Base-by-base conservation (phyloP, 2,797 vertebrate species). In the Siniperca obscura region DNA sequence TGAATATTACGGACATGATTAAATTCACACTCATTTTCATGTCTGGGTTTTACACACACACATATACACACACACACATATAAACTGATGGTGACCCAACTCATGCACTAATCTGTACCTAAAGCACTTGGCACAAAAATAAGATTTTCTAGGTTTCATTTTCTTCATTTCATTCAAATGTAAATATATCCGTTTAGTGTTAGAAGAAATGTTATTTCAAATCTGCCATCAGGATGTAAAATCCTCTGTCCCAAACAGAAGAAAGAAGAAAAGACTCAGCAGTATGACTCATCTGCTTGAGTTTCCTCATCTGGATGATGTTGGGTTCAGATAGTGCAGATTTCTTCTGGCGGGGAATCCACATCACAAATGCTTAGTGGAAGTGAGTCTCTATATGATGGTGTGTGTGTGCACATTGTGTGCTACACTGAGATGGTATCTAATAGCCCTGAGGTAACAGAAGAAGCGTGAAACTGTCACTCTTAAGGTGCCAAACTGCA, bases 1-100 rank as follows among this genome's bases (percentile, higher is more conserved):
- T n/a, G 92, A 94, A 40, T 94, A 94, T 83, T 95, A 95, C 1
- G 86, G 73, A 67, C 81, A 56, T 1, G 65, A 91, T 22, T 94
- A 77, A 86, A 77, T 44, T 8, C 6, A 3, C 19, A 62, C 14
- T 30, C 19, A 25, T 74, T 11, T 46, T 19, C 3, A 46, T 27
- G 0, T 40, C 61, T 73, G 59, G 5, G 25, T 46, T 38, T 17
- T 11, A 10, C 12, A 60, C 36, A 25, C 59, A 70, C 59, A 61
- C 11, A 62, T 34, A 73, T 16, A 30, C 30, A 30, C 30, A 70
- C 59, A 61, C 11, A 62, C 44, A 4, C 61, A 42, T 14, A 30
- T 4, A 61, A 34, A 19, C 66, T 53, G 13, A 73, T 13, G 40
- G 60, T 5, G 44, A 72, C 27, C 57, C 55, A 30, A 14, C 57